phyloP scores from a whole-genome alignment of 1,140 invertebrate species.

The Epicauta chinensis region DNA sequence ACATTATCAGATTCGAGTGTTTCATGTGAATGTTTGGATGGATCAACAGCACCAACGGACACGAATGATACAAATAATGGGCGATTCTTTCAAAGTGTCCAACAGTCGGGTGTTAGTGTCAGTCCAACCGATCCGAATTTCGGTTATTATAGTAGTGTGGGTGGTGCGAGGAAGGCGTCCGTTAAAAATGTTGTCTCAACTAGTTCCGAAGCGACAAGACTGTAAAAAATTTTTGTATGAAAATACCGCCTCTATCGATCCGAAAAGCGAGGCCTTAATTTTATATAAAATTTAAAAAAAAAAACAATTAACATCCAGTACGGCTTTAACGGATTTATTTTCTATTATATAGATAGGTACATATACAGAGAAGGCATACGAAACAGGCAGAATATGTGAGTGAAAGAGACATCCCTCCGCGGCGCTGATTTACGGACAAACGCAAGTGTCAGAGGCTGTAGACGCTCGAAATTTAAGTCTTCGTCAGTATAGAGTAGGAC shows the following conservation, averaged over 20 bases:
- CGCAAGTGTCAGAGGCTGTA: too few relatives aligned
- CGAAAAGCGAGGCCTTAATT: too few relatives aligned
- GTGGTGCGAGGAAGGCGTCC: constrained; percentile 45
- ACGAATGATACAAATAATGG: constrained; percentile 17
- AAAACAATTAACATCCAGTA: too few relatives aligned
- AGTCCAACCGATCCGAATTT: constrained; percentile 43
- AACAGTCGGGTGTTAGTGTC: constrained; percentile 42
- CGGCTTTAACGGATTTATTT: too few relatives aligned
- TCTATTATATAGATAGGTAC: too few relatives aligned
- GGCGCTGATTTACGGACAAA: too few relatives aligned
- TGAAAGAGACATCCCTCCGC: too few relatives aligned
- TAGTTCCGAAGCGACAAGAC: constrained; percentile 52
- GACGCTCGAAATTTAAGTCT: too few relatives aligned
- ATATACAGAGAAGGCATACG: too few relatives aligned
- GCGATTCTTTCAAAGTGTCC: constrained; percentile 45
- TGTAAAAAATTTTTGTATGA: constrained; percentile 42
- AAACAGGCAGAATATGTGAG: too few relatives aligned
- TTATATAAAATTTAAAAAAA: too few relatives aligned
- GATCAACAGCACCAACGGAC: constrained; percentile 33
- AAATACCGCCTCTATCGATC: background rate
- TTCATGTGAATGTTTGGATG: constrained; percentile 62
- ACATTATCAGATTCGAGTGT: constrained; percentile 56
- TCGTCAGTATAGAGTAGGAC: too few relatives aligned
- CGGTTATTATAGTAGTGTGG: constrained; percentile 47
- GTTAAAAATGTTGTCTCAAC: constrained; percentile 47